Evolutionary conservation across 2,888 invertebrate species (phyloP).

Genomic region (Ypsolopha scabrella): DNA sequence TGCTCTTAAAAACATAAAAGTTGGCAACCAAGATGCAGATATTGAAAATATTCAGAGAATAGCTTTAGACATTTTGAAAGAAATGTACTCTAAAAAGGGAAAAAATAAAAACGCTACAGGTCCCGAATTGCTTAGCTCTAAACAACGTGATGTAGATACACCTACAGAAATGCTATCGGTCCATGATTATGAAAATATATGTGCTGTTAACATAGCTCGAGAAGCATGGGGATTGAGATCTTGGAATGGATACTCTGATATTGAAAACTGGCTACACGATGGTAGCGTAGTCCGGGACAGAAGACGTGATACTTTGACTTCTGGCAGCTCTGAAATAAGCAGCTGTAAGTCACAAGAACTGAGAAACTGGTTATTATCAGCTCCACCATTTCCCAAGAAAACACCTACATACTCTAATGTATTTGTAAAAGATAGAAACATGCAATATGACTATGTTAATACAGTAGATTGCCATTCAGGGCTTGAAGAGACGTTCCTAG

Average conservation of each 20-base stretch:
- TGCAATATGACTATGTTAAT: constrained; percentile 65
- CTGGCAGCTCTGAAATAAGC: constrained; percentile 68
- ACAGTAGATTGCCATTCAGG: constrained; percentile 57
- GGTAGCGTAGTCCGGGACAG: constrained; percentile 72
- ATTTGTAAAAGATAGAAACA: constrained; percentile 51
- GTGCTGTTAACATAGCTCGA: constrained; percentile 73
- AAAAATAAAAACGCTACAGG: constrained; percentile 43
- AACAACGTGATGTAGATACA: constrained; percentile 59
- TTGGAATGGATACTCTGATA: constrained; percentile 75
- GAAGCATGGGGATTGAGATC: constrained; percentile 75
- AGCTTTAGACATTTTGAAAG: constrained; percentile 62
- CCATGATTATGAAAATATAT: constrained; percentile 76
- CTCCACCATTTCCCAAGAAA: constrained; percentile 56
- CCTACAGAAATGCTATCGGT: constrained; percentile 72
- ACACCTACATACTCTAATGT: constrained; percentile 59
- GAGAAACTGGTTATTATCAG: constrained; percentile 50
- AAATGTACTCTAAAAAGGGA: constrained; percentile 64
- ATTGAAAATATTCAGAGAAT: constrained; percentile 67
- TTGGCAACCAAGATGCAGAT: constrained; percentile 65
- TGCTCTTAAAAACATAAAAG: constrained; percentile 66
- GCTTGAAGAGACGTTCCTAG: constrained; percentile 60
- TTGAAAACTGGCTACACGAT: constrained; percentile 73
- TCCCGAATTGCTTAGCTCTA: constrained; percentile 37
- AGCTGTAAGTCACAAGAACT: constrained; percentile 59
- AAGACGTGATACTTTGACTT: constrained; percentile 68